Percentiles rank a stretch among this genome's conserved stretches.
Conservation (phyloP, 2,797 vertebrate species). For the Semaprochilodus insignis region DNA sequence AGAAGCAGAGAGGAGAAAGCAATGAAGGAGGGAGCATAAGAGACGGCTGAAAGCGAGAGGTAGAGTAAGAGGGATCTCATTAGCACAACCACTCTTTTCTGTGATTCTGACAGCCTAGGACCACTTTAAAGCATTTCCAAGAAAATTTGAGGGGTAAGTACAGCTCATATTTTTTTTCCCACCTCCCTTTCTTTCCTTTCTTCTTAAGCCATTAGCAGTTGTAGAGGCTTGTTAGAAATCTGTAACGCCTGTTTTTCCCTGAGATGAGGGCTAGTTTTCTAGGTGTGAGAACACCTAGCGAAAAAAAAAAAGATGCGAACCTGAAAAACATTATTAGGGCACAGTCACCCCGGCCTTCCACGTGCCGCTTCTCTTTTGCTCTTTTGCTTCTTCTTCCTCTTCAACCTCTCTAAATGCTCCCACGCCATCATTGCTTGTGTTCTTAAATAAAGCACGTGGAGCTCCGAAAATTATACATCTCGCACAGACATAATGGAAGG, state of each 20-base stretch:
- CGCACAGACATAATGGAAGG: constrained; percentile 31
- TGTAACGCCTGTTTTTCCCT: constrained; percentile 35
- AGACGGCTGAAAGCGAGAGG: neutral
- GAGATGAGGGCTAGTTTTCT: constrained; percentile 50
- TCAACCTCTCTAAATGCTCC: constrained; percentile 33
- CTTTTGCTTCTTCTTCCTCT: constrained; percentile 14
- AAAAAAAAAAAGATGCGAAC: neutral
- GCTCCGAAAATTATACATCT: constrained; percentile 29
- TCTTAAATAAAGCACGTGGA: constrained; percentile 33
- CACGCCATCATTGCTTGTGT: constrained; percentile 31
- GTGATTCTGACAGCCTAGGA: constrained; percentile 42
- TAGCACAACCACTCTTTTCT: constrained; percentile 41
- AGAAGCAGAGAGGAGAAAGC: constrained; percentile 21
- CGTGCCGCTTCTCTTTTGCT: neutral
- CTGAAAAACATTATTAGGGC: constrained; percentile 55
- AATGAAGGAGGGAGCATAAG: constrained; percentile 11
- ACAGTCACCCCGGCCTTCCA: constrained; percentile 39
- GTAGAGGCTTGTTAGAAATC: constrained; percentile 52
- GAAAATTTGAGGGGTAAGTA: constrained; percentile 48
- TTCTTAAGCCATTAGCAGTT: constrained; percentile 53
- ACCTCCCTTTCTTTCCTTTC: constrained; percentile 36
- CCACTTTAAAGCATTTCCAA: constrained; percentile 35
- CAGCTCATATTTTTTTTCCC: constrained; percentile 12
- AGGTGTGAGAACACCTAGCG: constrained; percentile 43
- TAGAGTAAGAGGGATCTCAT: constrained; percentile 46